These are phyloP conservation scores for Emys orbicularis DNA, from an alignment of 2,797 vertebrate species.

Conservation along the genomic window DNA sequence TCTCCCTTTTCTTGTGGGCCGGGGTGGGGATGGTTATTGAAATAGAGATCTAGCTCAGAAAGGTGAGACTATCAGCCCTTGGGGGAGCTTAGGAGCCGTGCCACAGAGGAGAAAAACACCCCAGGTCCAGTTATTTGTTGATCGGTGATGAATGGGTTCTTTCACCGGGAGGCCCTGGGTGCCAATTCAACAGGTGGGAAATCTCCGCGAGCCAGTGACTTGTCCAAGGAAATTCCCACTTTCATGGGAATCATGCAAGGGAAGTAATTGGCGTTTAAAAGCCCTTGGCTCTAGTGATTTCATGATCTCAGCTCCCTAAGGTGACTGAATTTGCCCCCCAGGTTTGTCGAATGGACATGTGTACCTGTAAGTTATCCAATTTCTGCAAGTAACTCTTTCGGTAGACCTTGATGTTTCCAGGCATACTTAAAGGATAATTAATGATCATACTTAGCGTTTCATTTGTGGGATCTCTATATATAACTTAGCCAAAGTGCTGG, in stretches of 20 bases:
- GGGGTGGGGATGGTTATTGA: constrained; percentile 26
- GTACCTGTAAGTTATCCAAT: neutral
- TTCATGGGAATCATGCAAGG: neutral
- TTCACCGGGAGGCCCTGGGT: neutral
- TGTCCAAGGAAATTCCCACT: neutral
- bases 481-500: neutral
- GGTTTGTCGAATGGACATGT: neutral
- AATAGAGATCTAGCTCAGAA: constrained; percentile 28
- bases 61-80: constrained; percentile 26
- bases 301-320: neutral
- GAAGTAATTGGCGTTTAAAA: neutral
- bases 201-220: constrained; percentile 9
- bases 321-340: neutral
- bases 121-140: neutral
- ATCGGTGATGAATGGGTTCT: neutral
- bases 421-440: neutral
- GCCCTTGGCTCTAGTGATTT: neutral
- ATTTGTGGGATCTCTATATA: neutral
- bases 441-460: neutral
- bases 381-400: neutral
- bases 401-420: neutral
- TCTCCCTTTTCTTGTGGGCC: constrained; percentile 1
- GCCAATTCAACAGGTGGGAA: constrained; percentile 57
- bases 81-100: constrained; percentile 4
- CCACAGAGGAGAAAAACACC: neutral